phyloP scores from a whole-genome alignment of 2,888 invertebrate species.

The Cheilosia scutellata region DNA sequence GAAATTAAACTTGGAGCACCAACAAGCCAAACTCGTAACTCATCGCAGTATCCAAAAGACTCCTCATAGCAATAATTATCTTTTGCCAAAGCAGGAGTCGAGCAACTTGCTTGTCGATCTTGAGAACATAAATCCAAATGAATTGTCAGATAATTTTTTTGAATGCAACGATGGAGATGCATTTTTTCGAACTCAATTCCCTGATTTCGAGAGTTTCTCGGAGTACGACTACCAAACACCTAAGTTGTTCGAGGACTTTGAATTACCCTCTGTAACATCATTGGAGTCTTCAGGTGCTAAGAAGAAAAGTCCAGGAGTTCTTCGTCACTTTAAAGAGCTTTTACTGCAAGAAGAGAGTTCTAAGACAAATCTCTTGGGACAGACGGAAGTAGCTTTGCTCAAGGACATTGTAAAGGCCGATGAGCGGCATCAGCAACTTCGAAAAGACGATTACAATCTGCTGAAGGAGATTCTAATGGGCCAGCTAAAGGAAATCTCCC shows the following conservation, averaged over 20 bases:
- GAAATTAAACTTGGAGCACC: neutral
- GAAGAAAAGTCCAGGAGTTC: neutral
- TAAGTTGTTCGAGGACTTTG: slow-evolving; percentile 4
- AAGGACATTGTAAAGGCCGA: slow-evolving; percentile 78
- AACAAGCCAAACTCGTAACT: neutral
- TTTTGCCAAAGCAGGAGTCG: slow-evolving; percentile 9
- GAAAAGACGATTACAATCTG: slow-evolving; percentile 75
- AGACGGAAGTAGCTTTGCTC: slow-evolving; percentile 77
- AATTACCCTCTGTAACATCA: neutral
- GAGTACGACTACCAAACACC: slow-evolving; percentile 41
- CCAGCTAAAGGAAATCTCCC: slow-evolving; percentile 77
- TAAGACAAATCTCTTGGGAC: slow-evolving; percentile 48
- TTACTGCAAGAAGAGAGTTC: slow-evolving; percentile 64
- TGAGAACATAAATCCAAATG: slow-evolving; percentile 47
- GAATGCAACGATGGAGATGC: slow-evolving; percentile 50
- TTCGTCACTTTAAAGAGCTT: slow-evolving; percentile 75
- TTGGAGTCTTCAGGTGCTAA: no score
- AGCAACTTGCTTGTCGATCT: neutral
- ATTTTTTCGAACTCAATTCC: slow-evolving; percentile 29
- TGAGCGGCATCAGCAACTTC: slow-evolving; percentile 76
- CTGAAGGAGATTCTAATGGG: slow-evolving; percentile 77
- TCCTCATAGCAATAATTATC: slow-evolving; percentile 7
- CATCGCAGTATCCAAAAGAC: neutral
- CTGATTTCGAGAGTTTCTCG: slow-evolving; percentile 35
- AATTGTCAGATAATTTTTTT: slow-evolving; percentile 9